phyloP scores from a whole-genome alignment of 1,140 invertebrate species.

The Trichomalopsis sarcophagae region DNA sequence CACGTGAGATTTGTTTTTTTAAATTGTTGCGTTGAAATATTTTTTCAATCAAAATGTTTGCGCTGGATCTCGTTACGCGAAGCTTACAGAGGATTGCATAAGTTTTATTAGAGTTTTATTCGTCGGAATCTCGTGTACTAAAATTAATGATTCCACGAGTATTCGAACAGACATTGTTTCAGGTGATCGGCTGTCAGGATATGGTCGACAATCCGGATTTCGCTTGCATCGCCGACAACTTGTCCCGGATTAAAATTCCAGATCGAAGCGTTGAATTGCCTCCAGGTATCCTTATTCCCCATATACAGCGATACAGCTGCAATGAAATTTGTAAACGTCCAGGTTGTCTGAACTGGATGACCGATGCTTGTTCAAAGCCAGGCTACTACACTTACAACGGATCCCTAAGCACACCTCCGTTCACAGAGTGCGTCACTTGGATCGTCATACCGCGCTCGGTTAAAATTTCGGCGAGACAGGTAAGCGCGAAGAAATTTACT shows the following conservation, averaged over 20 bases:
- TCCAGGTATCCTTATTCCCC: constrained; percentile 58
- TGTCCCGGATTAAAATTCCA: constrained; percentile 65
- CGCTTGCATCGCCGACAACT: constrained; percentile 64
- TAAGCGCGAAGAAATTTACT: constrained; percentile 61
- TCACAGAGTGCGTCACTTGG: constrained; percentile 83
- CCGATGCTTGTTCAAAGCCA: constrained; percentile 42
- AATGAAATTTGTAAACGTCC: not conserved
- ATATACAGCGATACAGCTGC: too few relatives aligned
- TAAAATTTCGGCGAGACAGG: constrained; percentile 82
- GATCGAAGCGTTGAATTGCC: constrained; percentile 60
- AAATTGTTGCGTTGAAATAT: too few relatives aligned
- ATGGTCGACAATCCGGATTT: constrained; percentile 70
- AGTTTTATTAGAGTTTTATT: too few relatives aligned
- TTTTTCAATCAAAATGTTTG: too few relatives aligned
- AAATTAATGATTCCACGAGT: not conserved
- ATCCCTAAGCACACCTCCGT: constrained; percentile 83
- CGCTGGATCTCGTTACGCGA: too few relatives aligned
- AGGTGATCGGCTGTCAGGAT: constrained; percentile 61
- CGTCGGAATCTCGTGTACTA: too few relatives aligned
- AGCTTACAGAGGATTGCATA: too few relatives aligned
- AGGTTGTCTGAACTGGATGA: constrained; percentile 60
- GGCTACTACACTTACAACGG: constrained; percentile 81
- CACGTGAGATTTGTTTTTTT: too few relatives aligned
- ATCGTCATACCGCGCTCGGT: constrained; percentile 84
- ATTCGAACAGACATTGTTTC: constrained; percentile 20